phyloP scores from a whole-genome alignment of 2,888 invertebrate species.

The Sthenelais limicola region DNA sequence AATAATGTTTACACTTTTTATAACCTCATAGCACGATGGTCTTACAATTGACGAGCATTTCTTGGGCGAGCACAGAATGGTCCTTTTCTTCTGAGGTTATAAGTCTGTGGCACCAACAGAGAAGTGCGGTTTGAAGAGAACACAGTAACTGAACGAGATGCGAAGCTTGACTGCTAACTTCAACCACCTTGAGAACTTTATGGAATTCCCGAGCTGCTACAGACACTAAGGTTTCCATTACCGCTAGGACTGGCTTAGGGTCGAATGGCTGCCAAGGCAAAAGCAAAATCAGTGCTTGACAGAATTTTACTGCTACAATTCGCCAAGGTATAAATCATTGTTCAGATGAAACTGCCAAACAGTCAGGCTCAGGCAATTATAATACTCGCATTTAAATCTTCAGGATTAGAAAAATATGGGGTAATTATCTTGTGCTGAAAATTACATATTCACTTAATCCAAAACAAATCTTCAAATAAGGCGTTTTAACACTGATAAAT shows the following conservation, averaged over 20 bases:
- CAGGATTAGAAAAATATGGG: neutral
- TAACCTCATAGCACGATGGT: too few relatives aligned
- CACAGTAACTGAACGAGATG: slow-evolving; percentile 67
- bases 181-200: slow-evolving; percentile 52
- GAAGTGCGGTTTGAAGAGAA: slow-evolving; percentile 67
- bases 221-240: slow-evolving; percentile 68
- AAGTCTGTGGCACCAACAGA: slow-evolving; percentile 67
- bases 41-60: slow-evolving; percentile 50
- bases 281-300: too few relatives aligned
- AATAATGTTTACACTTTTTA: too few relatives aligned
- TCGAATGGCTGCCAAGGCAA: slow-evolving; percentile 66
- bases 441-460: too few relatives aligned
- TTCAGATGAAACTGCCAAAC: too few relatives aligned
- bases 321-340: too few relatives aligned
- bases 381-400: too few relatives aligned
- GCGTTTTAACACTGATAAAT: too few relatives aligned
- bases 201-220: slow-evolving; percentile 67
- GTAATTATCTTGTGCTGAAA: neutral
- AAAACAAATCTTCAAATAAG: too few relatives aligned
- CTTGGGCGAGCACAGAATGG: slow-evolving; percentile 44
- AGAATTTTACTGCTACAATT: too few relatives aligned
- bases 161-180: slow-evolving; percentile 56
- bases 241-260: slow-evolving; percentile 58
- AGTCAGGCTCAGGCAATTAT: too few relatives aligned
- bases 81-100: slow-evolving; percentile 51